Conservation (phyloP, 2,888 invertebrate species). For the Stenchaetothrips biformis region DNA sequence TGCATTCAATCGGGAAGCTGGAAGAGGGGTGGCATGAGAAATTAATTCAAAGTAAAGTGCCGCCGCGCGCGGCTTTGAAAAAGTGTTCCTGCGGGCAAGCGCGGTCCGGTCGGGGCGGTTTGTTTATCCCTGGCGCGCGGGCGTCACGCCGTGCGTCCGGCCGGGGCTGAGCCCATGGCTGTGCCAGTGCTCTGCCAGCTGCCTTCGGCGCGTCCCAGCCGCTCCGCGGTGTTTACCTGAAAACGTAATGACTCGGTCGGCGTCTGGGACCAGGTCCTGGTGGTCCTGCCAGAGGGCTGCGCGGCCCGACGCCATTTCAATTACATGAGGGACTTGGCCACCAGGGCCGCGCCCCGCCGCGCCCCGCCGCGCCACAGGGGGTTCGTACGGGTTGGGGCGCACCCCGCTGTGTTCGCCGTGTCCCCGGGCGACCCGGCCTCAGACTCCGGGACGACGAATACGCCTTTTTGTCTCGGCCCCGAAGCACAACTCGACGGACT, state of each 20-base stretch:
- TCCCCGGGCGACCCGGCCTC: background rate
- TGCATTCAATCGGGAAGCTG: no score
- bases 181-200: background rate
- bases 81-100: no score
- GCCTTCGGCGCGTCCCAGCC: background rate
- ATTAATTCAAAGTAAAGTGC: no score
- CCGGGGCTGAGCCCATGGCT: background rate
- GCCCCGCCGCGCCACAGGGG: background rate
- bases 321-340: background rate
- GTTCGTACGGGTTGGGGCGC: background rate
- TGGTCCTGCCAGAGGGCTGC: background rate
- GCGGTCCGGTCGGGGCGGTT: no score
- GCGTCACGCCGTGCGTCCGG: background rate
- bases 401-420: background rate
- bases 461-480: no score
- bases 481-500: no score
- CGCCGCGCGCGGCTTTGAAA: no score
- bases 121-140: background rate
- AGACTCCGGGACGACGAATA: no score
- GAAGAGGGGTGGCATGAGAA: no score
- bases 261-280: background rate
- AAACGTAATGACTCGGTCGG: background rate
- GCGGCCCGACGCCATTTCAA: no score
- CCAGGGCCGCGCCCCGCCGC: background rate
- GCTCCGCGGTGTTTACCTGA: background rate